phyloP scores from a whole-genome alignment of 2,888 invertebrate species.

The Hedychridium roseum region DNA sequence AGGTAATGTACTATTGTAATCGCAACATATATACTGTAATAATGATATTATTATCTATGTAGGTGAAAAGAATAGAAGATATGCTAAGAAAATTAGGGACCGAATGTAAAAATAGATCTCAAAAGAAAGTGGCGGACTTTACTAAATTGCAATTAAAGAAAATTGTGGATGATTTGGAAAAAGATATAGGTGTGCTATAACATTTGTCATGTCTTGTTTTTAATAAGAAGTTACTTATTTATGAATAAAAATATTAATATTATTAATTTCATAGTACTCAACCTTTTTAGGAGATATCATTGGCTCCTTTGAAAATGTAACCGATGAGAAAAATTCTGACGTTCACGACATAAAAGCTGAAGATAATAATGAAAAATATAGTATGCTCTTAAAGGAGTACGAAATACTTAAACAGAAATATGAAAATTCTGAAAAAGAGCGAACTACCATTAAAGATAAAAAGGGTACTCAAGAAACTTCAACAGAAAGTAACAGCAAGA shows the following conservation, averaged over 20 bases:
- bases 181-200: conserved; percentile 75
- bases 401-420: conserved; percentile 54
- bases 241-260: too few relatives aligned
- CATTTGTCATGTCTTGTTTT: neutral
- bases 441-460: conserved; percentile 62
- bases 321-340: conserved; percentile 49
- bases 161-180: conserved; percentile 88
- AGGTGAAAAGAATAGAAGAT: conserved; percentile 69
- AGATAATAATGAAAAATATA: conserved; percentile 47
- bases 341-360: conserved; percentile 34
- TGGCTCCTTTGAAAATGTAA: conserved; percentile 46
- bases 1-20: conserved; percentile 58
- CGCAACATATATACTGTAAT: neutral
- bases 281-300: conserved; percentile 50
- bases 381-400: conserved; percentile 54
- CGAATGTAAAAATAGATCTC: conserved; percentile 74
- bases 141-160: conserved; percentile 80
- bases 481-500: conserved; percentile 52
- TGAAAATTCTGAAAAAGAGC: conserved; percentile 48
- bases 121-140: conserved; percentile 77
- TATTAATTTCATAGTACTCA: conserved; percentile 3
- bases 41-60: conserved; percentile 1
- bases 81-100: conserved; percentile 73
- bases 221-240: too few relatives aligned
- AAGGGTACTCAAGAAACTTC: conserved; percentile 65